Evolutionary conservation across 2,113 vertebrate species (phyloP).

Genomic region (Epinephelus moara): DNA sequence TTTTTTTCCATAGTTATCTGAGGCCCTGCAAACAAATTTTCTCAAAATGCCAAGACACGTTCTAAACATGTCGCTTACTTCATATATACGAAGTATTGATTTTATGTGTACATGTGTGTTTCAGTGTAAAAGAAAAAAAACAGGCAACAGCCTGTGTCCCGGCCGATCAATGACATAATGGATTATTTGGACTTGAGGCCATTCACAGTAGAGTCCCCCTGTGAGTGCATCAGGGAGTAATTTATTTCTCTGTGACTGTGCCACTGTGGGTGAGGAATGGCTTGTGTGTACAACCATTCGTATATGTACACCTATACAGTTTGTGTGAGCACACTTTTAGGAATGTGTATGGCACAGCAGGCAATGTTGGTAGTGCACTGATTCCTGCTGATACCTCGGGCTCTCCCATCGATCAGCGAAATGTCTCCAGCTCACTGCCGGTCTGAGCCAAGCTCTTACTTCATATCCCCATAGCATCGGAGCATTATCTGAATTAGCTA

Average conservation of each 20-base stretch:
- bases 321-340: constrained; percentile 18
- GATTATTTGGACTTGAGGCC: constrained; percentile 58
- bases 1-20: neutral
- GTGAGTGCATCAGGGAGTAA: constrained; percentile 49
- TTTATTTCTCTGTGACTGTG: constrained; percentile 50
- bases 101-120: constrained; percentile 5
- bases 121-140: constrained; percentile 3
- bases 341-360: constrained; percentile 29
- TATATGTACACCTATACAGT: constrained; percentile 16
- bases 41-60: neutral
- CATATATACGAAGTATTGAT: constrained; percentile 3
- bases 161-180: constrained; percentile 54
- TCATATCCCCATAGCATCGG: constrained; percentile 17
- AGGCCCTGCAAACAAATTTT: neutral
- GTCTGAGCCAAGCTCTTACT: constrained; percentile 28
- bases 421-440: constrained; percentile 34
- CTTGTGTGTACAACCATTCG: neutral
- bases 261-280: neutral
- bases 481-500: constrained; percentile 49
- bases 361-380: constrained; percentile 45
- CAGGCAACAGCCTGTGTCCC: constrained; percentile 6
- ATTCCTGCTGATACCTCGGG: constrained; percentile 45
- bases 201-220: constrained; percentile 30
- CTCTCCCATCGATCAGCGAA: constrained; percentile 55
- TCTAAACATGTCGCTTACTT: neutral